Conservation (phyloP, 2,888 invertebrate species). For the Andricus curvator region DNA sequence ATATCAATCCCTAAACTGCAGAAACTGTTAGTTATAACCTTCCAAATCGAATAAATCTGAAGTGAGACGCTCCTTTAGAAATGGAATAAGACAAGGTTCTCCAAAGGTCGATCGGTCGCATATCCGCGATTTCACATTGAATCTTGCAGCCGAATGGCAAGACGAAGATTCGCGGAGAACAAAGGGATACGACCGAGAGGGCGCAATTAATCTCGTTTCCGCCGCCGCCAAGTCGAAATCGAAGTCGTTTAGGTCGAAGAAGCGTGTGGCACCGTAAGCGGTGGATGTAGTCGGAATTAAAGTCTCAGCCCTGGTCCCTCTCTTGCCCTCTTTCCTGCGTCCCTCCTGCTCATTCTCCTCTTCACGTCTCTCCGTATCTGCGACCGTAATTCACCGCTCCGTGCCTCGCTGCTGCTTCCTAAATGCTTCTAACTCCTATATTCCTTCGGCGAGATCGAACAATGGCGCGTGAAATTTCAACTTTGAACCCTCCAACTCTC, state of each 20-base stretch:
- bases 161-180: conserved; percentile 47
- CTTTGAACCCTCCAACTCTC: conserved; percentile 67
- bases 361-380: conserved; percentile 57
- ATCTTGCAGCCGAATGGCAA: conserved; percentile 23
- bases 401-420: conserved; percentile 68
- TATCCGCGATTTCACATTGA: conserved; percentile 27
- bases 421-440: conserved; percentile 75
- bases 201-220: conserved; percentile 56
- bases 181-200: conserved; percentile 58
- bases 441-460: conserved; percentile 74
- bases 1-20: too few species aligned
- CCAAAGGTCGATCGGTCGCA: conserved; percentile 14
- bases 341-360: conserved; percentile 49
- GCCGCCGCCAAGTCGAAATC: conserved; percentile 57
- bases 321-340: conserved; percentile 44
- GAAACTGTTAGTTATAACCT: neutral
- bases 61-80: neutral
- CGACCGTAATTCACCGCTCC: conserved; percentile 63
- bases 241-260: conserved; percentile 61
- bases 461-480: conserved; percentile 77
- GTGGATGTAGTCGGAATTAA: conserved; percentile 69
- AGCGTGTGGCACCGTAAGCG: conserved; percentile 59
- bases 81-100: neutral
- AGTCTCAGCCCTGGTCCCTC: conserved; percentile 62
- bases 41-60: neutral